Evolutionary conservation across 2,113 vertebrate species (phyloP).

Genomic region (Megatriorchis doriae): DNA sequence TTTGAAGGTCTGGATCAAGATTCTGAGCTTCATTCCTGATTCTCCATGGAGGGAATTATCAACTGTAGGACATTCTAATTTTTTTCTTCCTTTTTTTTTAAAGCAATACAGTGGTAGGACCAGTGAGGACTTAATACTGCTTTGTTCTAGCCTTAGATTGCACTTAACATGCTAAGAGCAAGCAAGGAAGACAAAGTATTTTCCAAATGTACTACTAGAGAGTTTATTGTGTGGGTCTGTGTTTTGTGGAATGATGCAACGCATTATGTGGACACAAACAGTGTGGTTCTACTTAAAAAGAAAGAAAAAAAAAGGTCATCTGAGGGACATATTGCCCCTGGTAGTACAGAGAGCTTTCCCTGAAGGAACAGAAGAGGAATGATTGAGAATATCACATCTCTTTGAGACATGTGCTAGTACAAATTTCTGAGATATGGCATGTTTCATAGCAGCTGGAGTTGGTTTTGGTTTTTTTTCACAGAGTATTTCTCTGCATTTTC

Average conservation of each 20-base stretch:
- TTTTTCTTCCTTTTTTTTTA: not conserved
- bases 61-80: not conserved
- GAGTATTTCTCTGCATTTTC: not conserved
- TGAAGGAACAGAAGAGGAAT: not conserved
- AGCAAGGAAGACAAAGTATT: not conserved
- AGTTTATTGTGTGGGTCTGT: not conserved
- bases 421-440: not conserved
- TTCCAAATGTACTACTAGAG: not conserved
- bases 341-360: not conserved
- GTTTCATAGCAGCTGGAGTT: not conserved
- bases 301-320: not conserved
- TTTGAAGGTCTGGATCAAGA: not conserved
- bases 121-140: not conserved
- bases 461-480: not conserved
- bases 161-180: not conserved
- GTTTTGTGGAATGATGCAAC: not conserved
- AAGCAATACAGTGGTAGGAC: not conserved
- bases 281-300: not conserved
- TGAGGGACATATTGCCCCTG: not conserved
- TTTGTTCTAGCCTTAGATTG: not conserved
- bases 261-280: fast-evolving
- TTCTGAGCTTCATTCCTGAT: not conserved
- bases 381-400: not conserved
- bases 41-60: not conserved
- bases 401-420: not conserved